Evolutionary conservation across 1,140 invertebrate genomes (phyloP), one percentile per base, ranked within the genome.

Genomic region (Metopolophium dirhodum): DNA sequence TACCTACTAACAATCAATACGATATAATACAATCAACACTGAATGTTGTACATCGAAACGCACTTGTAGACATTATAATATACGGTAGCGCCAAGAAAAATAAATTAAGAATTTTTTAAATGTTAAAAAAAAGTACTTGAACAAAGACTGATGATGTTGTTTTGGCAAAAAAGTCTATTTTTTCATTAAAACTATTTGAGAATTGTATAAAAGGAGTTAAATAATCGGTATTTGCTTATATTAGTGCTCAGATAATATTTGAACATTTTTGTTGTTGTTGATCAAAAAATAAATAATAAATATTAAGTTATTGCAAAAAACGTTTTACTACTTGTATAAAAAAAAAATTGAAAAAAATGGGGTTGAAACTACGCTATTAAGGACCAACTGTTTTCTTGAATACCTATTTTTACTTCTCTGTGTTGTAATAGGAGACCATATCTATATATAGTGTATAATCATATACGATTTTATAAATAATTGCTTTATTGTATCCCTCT

Each of bases 181-280:
- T 93, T 93, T 93, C 91, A 93, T 93, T 93, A 93, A 93, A 93
- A 93, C 91, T 93, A 93, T 93, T 93, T 93, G 91, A 93, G 91
- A 93, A 93, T 93, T 93, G 91, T 93, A 93, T 93, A 93, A 93
- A 93, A 93, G 91, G 91, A 93, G 91, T 93, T 93, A 93, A 93
- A 93, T 93, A 93, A 93, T 93, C 91, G 91, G 91, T 93, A 93
- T 93, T 93, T 86, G 91, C 91, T 93, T 93, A 85, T 93, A 93
- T 93, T 93, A 93, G 91, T 93, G 91, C 91, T 93, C 91, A 93
- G 91, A 93, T 93, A 93, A 93, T 93, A 93, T 93, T 93, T 93
- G 91, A 93, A 85, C 91, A 86, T 93, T 93, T 93, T 93, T 93
- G 82, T 93, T 93, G 82, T 93, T 93, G 91, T 93, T 93, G 91